phyloP scores from a whole-genome alignment of 2,797 vertebrate species.

The Tinamus major region DNA sequence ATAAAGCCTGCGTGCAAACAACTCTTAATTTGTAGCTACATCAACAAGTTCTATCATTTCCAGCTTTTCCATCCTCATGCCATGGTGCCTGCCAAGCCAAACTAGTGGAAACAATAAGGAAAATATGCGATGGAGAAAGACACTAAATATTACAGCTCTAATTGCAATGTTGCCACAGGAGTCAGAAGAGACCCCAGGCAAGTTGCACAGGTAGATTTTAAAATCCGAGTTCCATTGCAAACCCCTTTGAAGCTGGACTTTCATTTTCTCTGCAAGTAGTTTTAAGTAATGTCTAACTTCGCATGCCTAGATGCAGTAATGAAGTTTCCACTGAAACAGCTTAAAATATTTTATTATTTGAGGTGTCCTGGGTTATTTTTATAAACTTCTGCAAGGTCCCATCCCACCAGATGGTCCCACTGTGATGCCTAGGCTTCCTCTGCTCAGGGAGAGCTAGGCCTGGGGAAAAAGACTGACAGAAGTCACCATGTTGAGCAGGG shows the following conservation, averaged over 20 bases:
- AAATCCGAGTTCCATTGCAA: not conserved
- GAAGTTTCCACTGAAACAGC: constrained; percentile 3
- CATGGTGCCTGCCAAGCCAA: not conserved
- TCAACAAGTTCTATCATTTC: not conserved
- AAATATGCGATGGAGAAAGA: not conserved
- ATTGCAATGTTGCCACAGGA: not conserved
- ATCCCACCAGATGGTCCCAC: not conserved
- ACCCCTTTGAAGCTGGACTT: not conserved
- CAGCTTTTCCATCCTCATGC: not conserved
- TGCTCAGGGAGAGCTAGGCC: not conserved
- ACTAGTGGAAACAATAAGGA: not conserved
- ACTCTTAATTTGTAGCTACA: not conserved
- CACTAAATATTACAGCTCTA: not conserved
- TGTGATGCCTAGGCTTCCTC: not conserved
- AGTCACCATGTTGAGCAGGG: not conserved
- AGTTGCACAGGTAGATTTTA: not conserved
- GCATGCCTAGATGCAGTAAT: not conserved
- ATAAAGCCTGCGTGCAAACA: not conserved
- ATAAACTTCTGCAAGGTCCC: not conserved
- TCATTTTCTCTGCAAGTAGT: not conserved
- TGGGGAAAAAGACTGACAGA: not conserved
- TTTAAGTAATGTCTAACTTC: not conserved
- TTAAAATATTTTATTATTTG: not conserved
- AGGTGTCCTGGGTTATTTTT: not conserved
- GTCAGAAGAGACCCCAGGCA: not conserved